Base-by-base conservation (phyloP, 2,888 invertebrate genomes). In the Protophormia terraenovae region DNA sequence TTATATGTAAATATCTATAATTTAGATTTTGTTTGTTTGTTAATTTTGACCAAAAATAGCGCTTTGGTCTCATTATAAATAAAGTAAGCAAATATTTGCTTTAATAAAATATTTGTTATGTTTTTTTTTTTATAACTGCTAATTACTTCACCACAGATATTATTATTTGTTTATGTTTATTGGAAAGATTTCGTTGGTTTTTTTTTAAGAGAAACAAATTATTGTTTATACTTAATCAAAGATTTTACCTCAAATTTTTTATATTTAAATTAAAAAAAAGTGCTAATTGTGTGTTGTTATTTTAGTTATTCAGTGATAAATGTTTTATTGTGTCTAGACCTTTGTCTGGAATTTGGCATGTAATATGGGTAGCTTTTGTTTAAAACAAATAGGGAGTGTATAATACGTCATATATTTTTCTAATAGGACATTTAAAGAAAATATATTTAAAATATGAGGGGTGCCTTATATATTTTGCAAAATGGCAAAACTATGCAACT, bases 141-240 rank as follows among this genome's bases (percentile, higher is more conserved):
- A 69, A 69, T 69, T 69, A 53, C 32, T 53, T 47, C 16, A 32
- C 7, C 50, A 41, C 14, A 41, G n/a, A n/a, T n/a, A 50, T 69
- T 35, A 35, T 53, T 69, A 24, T 35, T 69, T 50, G 35, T 35
- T 69, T 69, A 19, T 35, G 7, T 22, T 22, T 64, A 45, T 62
- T 66, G 29, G n/a, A n/a, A 41, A n/a, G 41, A 41, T 41, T 41
- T n/a, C n/a, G 27, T 45, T 66, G 64, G 38, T 38, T n/a, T 35
- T 12, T 55, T 58, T n/a, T n/a, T n/a, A n/a, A n/a, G n/a, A n/a
- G n/a, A n/a, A n/a, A n/a, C n/a, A n/a, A n/a, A n/a, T n/a, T 58
- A 35, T 35, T 35, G 35, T 35, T 35, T 35, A 2, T 35, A 35
- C 2, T 35, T 41, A 41, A 41, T 41, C 14, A 38, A 38, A 38